These are phyloP conservation scores for Heteromormyrus szaboi DNA, from an alignment of 2,797 vertebrate genomes.

Conservation along the genomic window DNA sequence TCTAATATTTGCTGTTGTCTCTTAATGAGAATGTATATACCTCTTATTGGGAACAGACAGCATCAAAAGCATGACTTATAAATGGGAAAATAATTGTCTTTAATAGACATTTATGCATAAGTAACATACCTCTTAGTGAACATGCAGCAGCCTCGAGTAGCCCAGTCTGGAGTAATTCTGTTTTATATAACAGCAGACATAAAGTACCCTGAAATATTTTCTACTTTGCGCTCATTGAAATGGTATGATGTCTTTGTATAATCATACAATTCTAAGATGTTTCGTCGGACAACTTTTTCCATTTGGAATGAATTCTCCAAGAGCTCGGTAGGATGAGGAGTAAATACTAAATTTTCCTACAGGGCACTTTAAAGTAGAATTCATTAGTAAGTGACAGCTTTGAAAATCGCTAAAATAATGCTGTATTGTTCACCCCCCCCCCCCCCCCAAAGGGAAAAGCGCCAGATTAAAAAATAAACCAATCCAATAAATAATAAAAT, in stretches of 20 bases:
- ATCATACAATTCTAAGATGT: background rate
- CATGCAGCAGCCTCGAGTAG: background rate
- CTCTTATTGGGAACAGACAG: background rate
- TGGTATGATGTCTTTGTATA: background rate
- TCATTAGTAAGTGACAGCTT: background rate
- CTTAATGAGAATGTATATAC: background rate
- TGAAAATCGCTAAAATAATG: background rate
- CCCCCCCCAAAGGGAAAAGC: background rate
- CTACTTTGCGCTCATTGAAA: background rate
- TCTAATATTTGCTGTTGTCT: background rate
- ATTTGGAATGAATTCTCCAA: background rate
- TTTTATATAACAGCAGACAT: background rate
- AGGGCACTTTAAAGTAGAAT: background rate
- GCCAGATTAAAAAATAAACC: conserved; percentile 43
- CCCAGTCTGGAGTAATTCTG: background rate
- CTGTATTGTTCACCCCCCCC: background rate
- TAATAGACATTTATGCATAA: background rate
- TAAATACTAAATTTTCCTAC: background rate
- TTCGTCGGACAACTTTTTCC: background rate
- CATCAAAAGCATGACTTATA: background rate
- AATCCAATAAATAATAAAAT: conserved; percentile 5
- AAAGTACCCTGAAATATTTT: background rate
- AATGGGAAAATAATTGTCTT: background rate
- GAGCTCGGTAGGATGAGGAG: background rate
- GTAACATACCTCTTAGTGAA: background rate